A percentile compares a stretch with the other conserved stretches of the same genome.
phyloP scores from a whole-genome alignment of 2,797 vertebrate genomes.

The Cheirogaleus major region DNA sequence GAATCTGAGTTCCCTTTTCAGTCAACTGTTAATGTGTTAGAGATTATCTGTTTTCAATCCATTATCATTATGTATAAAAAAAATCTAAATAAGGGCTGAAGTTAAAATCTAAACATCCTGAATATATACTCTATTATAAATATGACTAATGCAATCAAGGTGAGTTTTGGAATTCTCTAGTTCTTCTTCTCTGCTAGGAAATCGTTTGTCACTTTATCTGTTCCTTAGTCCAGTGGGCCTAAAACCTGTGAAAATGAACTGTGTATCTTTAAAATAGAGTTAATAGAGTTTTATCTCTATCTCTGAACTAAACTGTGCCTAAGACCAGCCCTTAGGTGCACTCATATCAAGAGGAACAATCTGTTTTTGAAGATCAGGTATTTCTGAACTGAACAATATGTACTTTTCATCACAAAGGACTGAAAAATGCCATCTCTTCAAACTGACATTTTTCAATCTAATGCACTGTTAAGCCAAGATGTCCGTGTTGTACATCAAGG shows the following conservation, averaged over 20 bases:
- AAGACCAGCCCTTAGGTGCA: neutral
- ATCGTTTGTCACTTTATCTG: neutral
- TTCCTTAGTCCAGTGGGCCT: neutral
- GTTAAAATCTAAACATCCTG: neutral
- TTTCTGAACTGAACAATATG: conserved; percentile 33
- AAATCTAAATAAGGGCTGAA: neutral
- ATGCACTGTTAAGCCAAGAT: neutral
- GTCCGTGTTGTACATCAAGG: neutral
- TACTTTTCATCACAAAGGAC: conserved; percentile 4
- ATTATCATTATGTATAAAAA: neutral
- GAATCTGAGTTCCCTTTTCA: neutral
- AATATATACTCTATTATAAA: neutral
- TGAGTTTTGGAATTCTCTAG: neutral
- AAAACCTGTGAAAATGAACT: neutral
- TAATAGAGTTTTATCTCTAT: neutral
- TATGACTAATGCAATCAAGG: neutral
- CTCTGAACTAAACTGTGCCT: neutral
- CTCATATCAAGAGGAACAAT: neutral
- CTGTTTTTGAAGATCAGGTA: neutral
- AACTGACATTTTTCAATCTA: neutral
- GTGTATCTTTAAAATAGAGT: neutral
- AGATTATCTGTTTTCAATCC: neutral
- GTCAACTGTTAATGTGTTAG: neutral
- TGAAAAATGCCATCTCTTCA: conserved; percentile 3
- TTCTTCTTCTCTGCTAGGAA: neutral